phyloP scores from a whole-genome alignment of 35 echinoderm and acorn worm species.

The Ptychodera flava region DNA sequence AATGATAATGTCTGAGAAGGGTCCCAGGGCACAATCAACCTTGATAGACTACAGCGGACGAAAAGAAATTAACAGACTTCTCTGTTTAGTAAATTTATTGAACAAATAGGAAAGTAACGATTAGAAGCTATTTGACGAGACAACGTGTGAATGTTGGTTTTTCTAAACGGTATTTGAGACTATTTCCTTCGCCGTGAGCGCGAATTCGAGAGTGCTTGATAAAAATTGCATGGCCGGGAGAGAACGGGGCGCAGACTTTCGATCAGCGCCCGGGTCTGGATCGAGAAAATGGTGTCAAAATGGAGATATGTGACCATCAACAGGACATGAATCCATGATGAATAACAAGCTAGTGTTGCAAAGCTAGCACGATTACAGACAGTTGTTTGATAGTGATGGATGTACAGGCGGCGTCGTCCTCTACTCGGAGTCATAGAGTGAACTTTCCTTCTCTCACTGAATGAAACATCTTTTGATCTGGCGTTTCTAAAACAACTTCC shows the following conservation, averaged over 20 bases:
- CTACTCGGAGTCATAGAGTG: background rate
- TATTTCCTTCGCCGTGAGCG: background rate
- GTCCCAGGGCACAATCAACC: background rate
- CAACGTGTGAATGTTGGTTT: background rate
- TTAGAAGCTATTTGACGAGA: background rate
- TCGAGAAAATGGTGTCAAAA: background rate
- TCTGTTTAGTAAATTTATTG: background rate
- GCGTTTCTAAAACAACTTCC: too few species aligned
- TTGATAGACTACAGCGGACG: background rate
- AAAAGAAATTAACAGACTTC: conserved; percentile 2
- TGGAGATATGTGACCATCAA: background rate
- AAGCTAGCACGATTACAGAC: too few species aligned
- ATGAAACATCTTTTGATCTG: too few species aligned
- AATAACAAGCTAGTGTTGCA: background rate
- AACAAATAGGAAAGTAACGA: background rate
- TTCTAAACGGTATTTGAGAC: background rate
- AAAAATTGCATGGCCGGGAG: background rate
- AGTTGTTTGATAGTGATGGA: background rate
- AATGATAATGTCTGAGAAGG: background rate
- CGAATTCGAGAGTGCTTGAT: background rate
- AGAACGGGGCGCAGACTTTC: background rate
- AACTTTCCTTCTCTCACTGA: too few species aligned
- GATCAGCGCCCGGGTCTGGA: background rate
- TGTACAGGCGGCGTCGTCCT: background rate
- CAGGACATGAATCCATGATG: background rate